Evolutionary conservation across 2,888 invertebrate genomes (phyloP).

Genomic region (Parascotia fuliginaria): DNA sequence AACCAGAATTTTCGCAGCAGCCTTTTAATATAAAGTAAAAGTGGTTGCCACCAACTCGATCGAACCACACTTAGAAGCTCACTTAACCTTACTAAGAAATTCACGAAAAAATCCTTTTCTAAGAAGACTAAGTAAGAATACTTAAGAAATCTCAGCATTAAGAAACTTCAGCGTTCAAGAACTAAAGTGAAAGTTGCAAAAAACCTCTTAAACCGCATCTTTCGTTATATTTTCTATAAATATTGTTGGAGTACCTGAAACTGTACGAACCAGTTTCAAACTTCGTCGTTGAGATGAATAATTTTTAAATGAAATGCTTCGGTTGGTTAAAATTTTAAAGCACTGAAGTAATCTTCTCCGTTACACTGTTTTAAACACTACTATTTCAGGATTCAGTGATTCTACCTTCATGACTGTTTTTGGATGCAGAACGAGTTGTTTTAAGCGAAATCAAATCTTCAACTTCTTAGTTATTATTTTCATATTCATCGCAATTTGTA

Average conservation of each 20-base stretch:
- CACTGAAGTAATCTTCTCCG: conserved; percentile 12
- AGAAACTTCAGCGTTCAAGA: conserved; percentile 16
- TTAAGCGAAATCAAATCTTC: background rate
- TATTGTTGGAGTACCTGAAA: conserved; percentile 40
- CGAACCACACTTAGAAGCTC: conserved; percentile 5
- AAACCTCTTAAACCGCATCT: conserved; percentile 40
- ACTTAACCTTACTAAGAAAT: conserved; percentile 14
- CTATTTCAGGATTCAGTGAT: conserved; percentile 1
- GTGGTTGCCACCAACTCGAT: background rate
- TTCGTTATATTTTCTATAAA: conserved; percentile 45
- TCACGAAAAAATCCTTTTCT: conserved; percentile 4
- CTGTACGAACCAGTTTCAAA: conserved; percentile 26
- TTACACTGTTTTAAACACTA: conserved; percentile 12
- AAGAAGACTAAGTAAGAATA: conserved; percentile 3
- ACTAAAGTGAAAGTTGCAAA: conserved; percentile 29
- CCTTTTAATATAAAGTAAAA: background rate
- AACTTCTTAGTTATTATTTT: background rate
- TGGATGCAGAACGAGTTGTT: background rate
- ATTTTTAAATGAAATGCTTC: conserved; percentile 39
- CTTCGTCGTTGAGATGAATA: conserved; percentile 48
- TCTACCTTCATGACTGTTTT: background rate
- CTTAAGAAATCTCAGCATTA: conserved; percentile 14
- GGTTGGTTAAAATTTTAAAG: conserved; percentile 45
- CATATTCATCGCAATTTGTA: too few relatives aligned
- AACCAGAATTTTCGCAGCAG: background rate